Base-by-base conservation (phyloP, 1,140 invertebrate genomes). In the Vanessa tameamea region DNA sequence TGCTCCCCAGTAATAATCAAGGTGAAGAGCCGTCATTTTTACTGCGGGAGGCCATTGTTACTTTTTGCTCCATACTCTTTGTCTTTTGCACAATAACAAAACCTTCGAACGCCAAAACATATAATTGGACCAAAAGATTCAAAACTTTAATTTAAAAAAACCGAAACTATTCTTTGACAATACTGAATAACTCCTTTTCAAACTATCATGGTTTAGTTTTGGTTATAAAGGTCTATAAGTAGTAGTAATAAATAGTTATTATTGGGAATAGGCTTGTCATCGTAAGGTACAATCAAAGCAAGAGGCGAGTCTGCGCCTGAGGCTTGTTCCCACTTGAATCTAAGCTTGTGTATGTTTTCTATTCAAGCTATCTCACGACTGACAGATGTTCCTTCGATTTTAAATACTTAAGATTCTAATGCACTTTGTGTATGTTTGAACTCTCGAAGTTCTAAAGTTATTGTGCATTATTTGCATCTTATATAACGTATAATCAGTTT, bases 251-350 rank as follows among this genome's bases (percentile, higher is more conserved):
- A 91, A 91, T 86, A 87, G 78, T 87, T 91, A 91, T 89, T 87
- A 88, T 85, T 82, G 67, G 79, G 85, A 84, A 86, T 81, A 79
- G 80, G 86, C 84, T 84, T 91, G 89, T 91, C 89, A 82, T 90
- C 87, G 82, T 88, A 91, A 88, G 84, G 82, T 89, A 88, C 89
- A 90, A 91, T 91, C 88, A 90, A 85, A 78, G 82, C 79, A 79
- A 84, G 82, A 83, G 82, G 79, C 79, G 80, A 80, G 79, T 69
- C 53, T 57, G 69, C 47, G 86, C 88, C 82, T 65, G 69, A 65
- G 86, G 88, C 87, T 80, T 84, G 86, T 90, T 91, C 85, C 84
- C 88, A 86, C 84, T 87, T 69, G 79, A 72, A 77, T 66, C 78
- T 81, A 64, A 74, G 57, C 68, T 66, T 75, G 71, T 78, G 69